A percentile compares a stretch with the other conserved stretches of the same genome.
These are phyloP conservation scores for Serilophus lunatus DNA, from an alignment of 2,113 vertebrate species.

Conservation along the genomic window DNA sequence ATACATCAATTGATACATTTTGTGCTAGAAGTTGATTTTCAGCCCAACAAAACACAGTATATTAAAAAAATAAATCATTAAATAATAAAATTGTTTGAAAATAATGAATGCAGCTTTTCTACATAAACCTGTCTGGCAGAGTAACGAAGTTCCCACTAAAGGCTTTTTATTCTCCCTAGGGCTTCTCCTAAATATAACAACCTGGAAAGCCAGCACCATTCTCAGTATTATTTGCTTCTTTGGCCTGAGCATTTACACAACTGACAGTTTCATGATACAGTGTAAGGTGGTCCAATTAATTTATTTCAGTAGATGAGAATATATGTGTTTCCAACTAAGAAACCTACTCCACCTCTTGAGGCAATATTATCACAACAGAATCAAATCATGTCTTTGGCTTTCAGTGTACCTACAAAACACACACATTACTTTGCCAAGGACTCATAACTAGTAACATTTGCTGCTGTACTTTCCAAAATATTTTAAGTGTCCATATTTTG, in stretches of 20 bases:
- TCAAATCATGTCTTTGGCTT: neutral
- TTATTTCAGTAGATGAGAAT: neutral
- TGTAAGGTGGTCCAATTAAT: neutral
- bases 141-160: neutral
- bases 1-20: neutral
- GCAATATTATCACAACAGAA: neutral
- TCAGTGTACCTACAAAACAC: neutral
- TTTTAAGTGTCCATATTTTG: neutral
- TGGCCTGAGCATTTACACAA: neutral
- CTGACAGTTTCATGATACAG: neutral
- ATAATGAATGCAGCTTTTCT: neutral
- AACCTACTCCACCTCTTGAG: neutral
- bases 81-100: neutral
- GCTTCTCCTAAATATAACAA: neutral
- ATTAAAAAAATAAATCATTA: neutral
- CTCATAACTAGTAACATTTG: neutral
- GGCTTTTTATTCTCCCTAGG: neutral
- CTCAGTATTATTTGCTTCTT: neutral
- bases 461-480: neutral
- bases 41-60: neutral
- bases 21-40: neutral
- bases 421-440: neutral
- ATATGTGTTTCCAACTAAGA: neutral
- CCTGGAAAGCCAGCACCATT: neutral
- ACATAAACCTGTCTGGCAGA: neutral